Percentiles rank a stretch among this genome's conserved stretches.
Evolutionary conservation across 2,113 vertebrate species (phyloP).

Genomic region (Ploceus nigricollis): DNA sequence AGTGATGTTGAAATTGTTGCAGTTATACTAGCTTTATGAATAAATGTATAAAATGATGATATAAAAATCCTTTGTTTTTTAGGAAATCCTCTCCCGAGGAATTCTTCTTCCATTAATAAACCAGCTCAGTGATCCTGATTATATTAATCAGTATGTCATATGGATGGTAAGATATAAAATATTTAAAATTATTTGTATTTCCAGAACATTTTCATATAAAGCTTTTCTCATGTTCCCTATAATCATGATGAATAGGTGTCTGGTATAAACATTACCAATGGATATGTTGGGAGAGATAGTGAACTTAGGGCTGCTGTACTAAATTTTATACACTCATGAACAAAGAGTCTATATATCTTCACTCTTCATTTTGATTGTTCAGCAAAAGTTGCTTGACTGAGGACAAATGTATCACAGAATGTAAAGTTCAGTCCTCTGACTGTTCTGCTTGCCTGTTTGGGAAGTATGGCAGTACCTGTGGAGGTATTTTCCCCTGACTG

Average conservation of each 20-base stretch:
- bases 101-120: slow-evolving; percentile 97
- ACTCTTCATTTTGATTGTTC: neutral
- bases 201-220: neutral
- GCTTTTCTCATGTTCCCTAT: neutral
- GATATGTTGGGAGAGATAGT: neutral
- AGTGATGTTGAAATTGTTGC: neutral
- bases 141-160: slow-evolving; percentile 99
- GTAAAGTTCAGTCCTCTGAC: neutral
- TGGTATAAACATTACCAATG: neutral
- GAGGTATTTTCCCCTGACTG: neutral
- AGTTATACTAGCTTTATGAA: neutral
- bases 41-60: neutral
- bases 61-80: slow-evolving; percentile 9
- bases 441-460: neutral
- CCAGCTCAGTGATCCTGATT: slow-evolving; percentile 99
- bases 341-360: neutral
- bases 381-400: neutral
- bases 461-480: neutral
- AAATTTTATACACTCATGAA: neutral
- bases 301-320: neutral
- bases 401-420: neutral
- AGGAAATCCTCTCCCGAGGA: slow-evolving; percentile 97
- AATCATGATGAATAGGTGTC: neutral
- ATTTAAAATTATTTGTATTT: neutral
- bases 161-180: slow-evolving; percentile 89